phyloP scores from a whole-genome alignment of 2,113 vertebrate genomes.

The Pantherophis guttatus region DNA sequence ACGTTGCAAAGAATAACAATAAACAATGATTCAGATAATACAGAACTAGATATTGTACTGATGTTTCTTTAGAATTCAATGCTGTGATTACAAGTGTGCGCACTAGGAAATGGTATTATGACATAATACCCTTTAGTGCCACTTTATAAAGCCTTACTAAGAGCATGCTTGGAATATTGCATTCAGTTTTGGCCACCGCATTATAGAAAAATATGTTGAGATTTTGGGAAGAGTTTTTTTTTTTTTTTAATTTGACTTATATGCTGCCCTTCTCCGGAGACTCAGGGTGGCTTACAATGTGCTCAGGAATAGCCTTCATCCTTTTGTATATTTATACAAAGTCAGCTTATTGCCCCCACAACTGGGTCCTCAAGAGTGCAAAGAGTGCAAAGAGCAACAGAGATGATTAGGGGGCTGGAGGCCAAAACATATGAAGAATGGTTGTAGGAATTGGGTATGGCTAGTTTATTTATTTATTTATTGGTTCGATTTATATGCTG shows the following conservation, averaged over 20 bases:
- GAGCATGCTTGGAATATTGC: not conserved
- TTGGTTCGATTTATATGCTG: too few species aligned
- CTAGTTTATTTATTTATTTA: not conserved
- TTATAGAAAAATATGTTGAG: not conserved
- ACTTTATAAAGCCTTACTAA: not conserved
- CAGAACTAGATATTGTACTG: not conserved
- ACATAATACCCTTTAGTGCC: not conserved
- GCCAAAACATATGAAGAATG: not conserved
- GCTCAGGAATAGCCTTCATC: too few species aligned
- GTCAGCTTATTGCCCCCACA: too few species aligned
- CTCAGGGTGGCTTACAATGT: too few species aligned
- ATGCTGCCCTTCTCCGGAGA: too few species aligned
- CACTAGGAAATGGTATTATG: not conserved
- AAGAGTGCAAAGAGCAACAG: not conserved
- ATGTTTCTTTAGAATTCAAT: not conserved
- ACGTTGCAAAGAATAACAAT: not conserved
- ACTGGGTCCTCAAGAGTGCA: too few species aligned
- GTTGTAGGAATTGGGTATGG: not conserved
- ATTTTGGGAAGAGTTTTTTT: not conserved
- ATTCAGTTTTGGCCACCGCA: not conserved
- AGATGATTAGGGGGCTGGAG: not conserved
- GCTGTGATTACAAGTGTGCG: not conserved
- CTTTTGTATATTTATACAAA: too few species aligned
- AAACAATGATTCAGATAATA: not conserved
- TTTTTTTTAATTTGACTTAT: too few species aligned